Percentiles rank a stretch among this genome's conserved stretches.
phyloP scores from a whole-genome alignment of 2,888 invertebrate species.

The Campopleginae sp. region DNA sequence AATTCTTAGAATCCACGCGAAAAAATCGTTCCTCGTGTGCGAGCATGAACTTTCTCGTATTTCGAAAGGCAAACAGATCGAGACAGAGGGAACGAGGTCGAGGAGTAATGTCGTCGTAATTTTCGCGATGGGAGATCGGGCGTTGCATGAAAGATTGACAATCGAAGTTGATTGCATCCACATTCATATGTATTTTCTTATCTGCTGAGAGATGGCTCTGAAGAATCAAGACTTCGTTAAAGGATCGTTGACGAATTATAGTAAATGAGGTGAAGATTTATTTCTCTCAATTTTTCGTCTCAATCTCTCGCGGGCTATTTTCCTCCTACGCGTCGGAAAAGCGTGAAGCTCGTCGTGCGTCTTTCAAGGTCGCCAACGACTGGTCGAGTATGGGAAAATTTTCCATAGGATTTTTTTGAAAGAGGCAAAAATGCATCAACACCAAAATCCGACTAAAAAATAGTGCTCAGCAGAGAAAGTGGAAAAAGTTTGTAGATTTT shows the following conservation, averaged over 20 bases:
- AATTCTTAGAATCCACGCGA: neutral
- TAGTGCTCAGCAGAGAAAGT: neutral
- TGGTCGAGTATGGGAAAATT: neutral
- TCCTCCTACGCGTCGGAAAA: slow-evolving; percentile 18
- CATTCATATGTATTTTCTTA: slow-evolving; percentile 4
- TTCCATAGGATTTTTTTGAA: neutral
- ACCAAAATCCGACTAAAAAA: neutral
- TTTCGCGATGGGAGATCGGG: slow-evolving; percentile 65
- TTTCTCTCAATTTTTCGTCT: slow-evolving; percentile 3
- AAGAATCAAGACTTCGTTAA: slow-evolving; percentile 66
- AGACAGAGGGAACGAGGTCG: slow-evolving; percentile 2
- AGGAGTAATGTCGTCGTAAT: slow-evolving; percentile 46
- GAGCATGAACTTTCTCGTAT: neutral
- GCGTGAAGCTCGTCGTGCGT: neutral
- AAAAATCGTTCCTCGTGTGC: neutral
- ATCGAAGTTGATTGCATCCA: slow-evolving; percentile 67
- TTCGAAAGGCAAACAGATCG: neutral
- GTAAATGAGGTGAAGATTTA: slow-evolving; percentile 50
- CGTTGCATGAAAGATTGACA: slow-evolving; percentile 48
- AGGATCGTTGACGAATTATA: slow-evolving; percentile 64
- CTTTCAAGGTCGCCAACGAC: neutral
- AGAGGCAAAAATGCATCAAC: neutral
- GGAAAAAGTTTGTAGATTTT: neutral
- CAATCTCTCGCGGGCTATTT: slow-evolving; percentile 6
- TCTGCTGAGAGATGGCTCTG: neutral